phyloP scores from a whole-genome alignment of 2,113 vertebrate genomes.

The Ammodytes dubius region DNA sequence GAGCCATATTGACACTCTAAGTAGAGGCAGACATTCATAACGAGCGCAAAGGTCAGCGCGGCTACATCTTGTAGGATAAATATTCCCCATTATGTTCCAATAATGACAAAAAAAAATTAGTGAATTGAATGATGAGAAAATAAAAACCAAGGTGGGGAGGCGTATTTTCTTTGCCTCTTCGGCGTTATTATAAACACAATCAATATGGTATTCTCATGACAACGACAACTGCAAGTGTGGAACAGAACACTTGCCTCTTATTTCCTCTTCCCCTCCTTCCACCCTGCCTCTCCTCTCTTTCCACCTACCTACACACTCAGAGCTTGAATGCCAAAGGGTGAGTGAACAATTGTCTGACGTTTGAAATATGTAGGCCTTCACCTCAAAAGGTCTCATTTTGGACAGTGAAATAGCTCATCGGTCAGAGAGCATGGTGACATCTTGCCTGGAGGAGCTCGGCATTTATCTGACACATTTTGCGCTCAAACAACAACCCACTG shows the following conservation, averaged over 20 bases:
- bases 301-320: slow-evolving; percentile 34
- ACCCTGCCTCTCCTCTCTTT: slow-evolving; percentile 12
- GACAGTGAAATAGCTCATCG: slow-evolving; percentile 24
- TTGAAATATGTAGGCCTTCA: background rate
- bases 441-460: background rate
- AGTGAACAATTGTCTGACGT: slow-evolving; percentile 24
- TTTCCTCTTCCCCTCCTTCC: slow-evolving; percentile 6
- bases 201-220: slow-evolving; percentile 26
- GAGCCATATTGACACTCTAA: background rate
- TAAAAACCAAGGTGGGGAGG: background rate
- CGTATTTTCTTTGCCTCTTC: background rate
- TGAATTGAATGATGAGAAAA: background rate
- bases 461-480: slow-evolving; percentile 14
- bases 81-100: background rate
- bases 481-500: slow-evolving; percentile 9
- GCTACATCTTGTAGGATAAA: background rate
- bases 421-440: slow-evolving; percentile 35
- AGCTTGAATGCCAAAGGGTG: slow-evolving; percentile 13
- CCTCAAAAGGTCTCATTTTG: slow-evolving; percentile 15
- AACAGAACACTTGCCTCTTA: slow-evolving; percentile 17
- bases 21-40: background rate
- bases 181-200: slow-evolving; percentile 29
- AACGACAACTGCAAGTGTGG: slow-evolving; percentile 35
- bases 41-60: background rate
- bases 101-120: background rate